These are phyloP conservation scores for Physocephala rufipes DNA, from an alignment of 2,888 invertebrate genomes.

Conservation along the genomic window DNA sequence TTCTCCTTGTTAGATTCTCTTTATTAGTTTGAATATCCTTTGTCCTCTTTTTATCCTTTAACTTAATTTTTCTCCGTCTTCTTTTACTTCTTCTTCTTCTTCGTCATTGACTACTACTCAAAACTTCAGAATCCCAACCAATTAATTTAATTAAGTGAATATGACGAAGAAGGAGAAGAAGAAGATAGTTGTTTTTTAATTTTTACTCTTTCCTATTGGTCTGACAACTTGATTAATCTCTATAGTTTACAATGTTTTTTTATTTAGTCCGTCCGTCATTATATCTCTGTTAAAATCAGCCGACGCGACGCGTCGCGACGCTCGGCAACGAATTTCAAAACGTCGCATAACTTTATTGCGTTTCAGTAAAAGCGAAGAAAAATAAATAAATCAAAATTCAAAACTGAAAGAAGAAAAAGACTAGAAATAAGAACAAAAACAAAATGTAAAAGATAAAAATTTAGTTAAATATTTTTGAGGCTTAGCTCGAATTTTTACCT, in stretches of 20 bases:
- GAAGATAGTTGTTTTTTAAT: no score
- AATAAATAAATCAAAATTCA: constrained; percentile 24
- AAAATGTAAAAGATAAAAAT: no score
- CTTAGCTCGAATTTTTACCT: not conserved
- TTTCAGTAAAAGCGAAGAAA: not conserved
- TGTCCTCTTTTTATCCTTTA: no score
- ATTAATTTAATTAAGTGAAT: not conserved
- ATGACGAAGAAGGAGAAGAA: not conserved
- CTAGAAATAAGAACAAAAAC: no score
- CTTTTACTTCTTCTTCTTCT: no score
- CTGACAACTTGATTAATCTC: constrained; percentile 4
- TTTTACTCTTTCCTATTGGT: not conserved
- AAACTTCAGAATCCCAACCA: not conserved
- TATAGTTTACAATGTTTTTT: not conserved
- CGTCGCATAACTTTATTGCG: constrained; percentile 12
- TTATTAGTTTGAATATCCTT: no score
- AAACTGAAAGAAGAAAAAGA: not conserved
- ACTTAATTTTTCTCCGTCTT: no score
- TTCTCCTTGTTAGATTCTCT: no score
- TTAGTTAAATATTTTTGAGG: constrained; percentile 6
- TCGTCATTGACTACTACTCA: not conserved
- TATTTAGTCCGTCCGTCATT: not conserved
- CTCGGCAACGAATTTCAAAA: not conserved
- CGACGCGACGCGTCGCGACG: not conserved
- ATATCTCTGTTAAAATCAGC: not conserved